Evolutionary conservation across 2,113 vertebrate genomes (phyloP), one percentile per base, ranked within the genome.

Genomic region (Limnothrissa miodon): DNA sequence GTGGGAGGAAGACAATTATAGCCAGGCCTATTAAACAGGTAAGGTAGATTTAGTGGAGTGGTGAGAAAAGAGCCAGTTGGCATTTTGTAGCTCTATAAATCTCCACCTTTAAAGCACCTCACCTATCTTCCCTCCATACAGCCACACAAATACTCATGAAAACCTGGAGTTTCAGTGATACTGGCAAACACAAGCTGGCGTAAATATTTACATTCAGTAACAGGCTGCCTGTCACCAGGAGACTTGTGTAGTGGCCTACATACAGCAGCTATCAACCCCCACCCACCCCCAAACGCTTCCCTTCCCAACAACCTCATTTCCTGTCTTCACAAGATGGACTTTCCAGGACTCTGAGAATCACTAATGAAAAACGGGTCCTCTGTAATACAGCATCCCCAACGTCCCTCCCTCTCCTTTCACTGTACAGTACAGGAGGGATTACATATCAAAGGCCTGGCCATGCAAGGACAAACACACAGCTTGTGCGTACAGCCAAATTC

Each of bases 371-470:
- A 46, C 42, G 53, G 83, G 36, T 80, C 42, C 33, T 39, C 33
- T 33, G 10, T 33, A 29, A 17, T 70, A 39, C 13, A n/a, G 74
- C 46, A 66, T 59, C 45, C 33, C 19, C 66, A 62, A 78, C 78
- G 74, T 23, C 48, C 70, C 46, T 82, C 39, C 87, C 74, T 59
- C 62, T 59, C 51, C 33, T 15, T 51, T 59, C 79, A 5, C 39
- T 42, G 79, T 81, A 51, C 45, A 19, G 33, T 81, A 51, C 45
- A 19, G 39, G 46, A 25, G 44, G 80, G 45, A 84, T 83, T 70
- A 70, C 78, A 85, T 86, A 89, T 90, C 86, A 90, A 89, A 89
- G 5, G 0, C 39, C 83, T 74, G 29, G 46, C 87, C 80, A 33
- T 15, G 45, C 66, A 23, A 80, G 51, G 78, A 66, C 80, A 45